These are phyloP conservation scores for Laticauda laticaudata DNA, from an alignment of 2,113 vertebrate genomes.

Conservation along the genomic window DNA sequence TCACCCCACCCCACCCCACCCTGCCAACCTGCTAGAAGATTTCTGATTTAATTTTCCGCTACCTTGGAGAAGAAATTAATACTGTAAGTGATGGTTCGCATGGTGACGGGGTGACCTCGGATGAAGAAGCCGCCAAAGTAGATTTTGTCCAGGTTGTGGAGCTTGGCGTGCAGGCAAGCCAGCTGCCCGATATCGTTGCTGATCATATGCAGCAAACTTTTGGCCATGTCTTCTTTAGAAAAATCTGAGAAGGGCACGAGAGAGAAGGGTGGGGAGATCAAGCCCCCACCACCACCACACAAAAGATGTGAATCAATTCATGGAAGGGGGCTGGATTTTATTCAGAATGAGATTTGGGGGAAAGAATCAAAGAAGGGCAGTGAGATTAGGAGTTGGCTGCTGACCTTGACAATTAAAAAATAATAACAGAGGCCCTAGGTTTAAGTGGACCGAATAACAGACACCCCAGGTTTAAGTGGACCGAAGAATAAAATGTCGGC, in stretches of 20 bases:
- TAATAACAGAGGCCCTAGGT: neutral
- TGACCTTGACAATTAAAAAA: neutral
- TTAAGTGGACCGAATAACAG: neutral
- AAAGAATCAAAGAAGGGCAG: neutral
- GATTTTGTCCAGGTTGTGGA: slow-evolving; percentile 86
- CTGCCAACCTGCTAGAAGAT: fast-evolving
- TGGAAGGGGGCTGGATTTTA: neutral
- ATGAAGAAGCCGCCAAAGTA: slow-evolving; percentile 99
- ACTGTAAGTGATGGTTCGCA: slow-evolving; percentile 98
- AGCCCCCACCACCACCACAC: too few species aligned
- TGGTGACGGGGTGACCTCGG: slow-evolving; percentile 93
- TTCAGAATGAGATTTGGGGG: neutral
- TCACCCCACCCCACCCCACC: neutral
- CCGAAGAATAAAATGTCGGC: neutral
- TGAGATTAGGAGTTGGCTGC: neutral
- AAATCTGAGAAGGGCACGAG: slow-evolving; percentile 76
- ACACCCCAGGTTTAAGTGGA: neutral
- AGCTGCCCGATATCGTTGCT: slow-evolving; percentile 98
- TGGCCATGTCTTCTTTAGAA: slow-evolving; percentile 96
- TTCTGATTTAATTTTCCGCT: neutral
- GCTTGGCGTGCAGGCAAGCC: slow-evolving; percentile 91
- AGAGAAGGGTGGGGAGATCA: too few species aligned
- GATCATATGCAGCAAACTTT: slow-evolving; percentile 98
- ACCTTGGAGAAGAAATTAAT: slow-evolving; percentile 99
- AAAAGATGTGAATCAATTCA: neutral